These are phyloP conservation scores for Poecilia latipinna DNA, from an alignment of 2,113 vertebrate genomes.

Conservation along the genomic window DNA sequence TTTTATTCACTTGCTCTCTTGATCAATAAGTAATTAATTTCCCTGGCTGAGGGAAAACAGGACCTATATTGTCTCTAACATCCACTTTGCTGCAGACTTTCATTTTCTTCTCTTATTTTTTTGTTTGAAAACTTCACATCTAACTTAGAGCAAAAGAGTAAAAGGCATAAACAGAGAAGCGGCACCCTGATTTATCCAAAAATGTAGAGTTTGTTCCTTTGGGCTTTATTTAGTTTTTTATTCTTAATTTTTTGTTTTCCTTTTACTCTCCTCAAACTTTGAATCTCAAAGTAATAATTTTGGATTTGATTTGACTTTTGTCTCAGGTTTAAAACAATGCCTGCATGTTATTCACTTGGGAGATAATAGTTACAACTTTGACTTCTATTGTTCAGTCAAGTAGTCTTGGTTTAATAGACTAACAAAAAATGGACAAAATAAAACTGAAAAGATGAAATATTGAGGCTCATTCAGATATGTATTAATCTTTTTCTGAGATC, in stretches of 20 bases:
- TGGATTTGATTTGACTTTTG: neutral
- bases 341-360: neutral
- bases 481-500: too few relatives aligned
- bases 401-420: too few relatives aligned
- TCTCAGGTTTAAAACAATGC: neutral
- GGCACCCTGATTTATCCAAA: constrained; percentile 16
- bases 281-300: neutral
- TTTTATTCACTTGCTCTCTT: constrained; percentile 70
- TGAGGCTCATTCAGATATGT: too few relatives aligned
- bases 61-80: constrained; percentile 60
- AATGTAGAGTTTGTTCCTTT: neutral
- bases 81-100: constrained; percentile 51
- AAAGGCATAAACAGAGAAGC: constrained; percentile 20
- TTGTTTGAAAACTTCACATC: constrained; percentile 54
- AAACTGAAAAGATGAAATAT: too few relatives aligned
- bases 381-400: neutral
- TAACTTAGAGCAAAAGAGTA: constrained; percentile 23
- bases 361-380: neutral
- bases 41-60: constrained; percentile 63
- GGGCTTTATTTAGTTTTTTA: neutral
- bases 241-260: neutral
- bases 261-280: neutral
- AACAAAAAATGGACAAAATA: too few relatives aligned
- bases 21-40: constrained; percentile 85
- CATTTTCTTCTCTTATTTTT: constrained; percentile 8